A percentile compares a stretch with the other conserved stretches of the same genome.
These are phyloP conservation scores for Anticlea derivata DNA, from an alignment of 2,888 invertebrate genomes.

Conservation along the genomic window DNA sequence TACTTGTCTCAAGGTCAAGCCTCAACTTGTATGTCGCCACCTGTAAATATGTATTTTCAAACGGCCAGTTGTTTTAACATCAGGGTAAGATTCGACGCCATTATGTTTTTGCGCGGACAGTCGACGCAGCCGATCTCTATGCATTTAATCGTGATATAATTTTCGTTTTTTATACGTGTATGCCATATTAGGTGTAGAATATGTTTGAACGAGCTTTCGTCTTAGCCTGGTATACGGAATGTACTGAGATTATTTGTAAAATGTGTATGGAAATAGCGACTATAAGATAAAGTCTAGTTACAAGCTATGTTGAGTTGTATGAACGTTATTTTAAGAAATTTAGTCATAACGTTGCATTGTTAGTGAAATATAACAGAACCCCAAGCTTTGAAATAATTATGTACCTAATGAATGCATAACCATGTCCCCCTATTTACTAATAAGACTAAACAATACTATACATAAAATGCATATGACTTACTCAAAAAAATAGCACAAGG, in stretches of 20 bases:
- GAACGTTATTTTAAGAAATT: constrained; percentile 39
- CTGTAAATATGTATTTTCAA: constrained; percentile 30
- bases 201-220: constrained; percentile 78
- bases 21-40: constrained; percentile 11
- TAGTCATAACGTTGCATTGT: constrained; percentile 50
- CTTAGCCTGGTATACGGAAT: constrained; percentile 76
- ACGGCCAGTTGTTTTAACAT: constrained; percentile 38
- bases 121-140: constrained; percentile 26
- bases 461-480: constrained; percentile 10
- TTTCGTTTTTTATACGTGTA: constrained; percentile 51
- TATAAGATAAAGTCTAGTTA: constrained; percentile 62
- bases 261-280: constrained; percentile 54
- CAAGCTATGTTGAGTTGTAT: constrained; percentile 36
- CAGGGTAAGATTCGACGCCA: constrained; percentile 38
- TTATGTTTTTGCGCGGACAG: constrained; percentile 23
- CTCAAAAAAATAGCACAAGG: constrained; percentile 5
- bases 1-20: neutral
- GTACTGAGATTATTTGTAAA: constrained; percentile 53
- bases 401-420: constrained; percentile 31
- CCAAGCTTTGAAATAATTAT: constrained; percentile 60
- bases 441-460: constrained; percentile 37
- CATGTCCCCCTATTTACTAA: constrained; percentile 36
- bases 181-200: constrained; percentile 69
- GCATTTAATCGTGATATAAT: constrained; percentile 34
- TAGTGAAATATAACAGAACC: constrained; percentile 43